These are phyloP conservation scores for Pangasianodon hypophthalmus DNA, from an alignment of 2,113 vertebrate genomes.

Conservation along the genomic window DNA sequence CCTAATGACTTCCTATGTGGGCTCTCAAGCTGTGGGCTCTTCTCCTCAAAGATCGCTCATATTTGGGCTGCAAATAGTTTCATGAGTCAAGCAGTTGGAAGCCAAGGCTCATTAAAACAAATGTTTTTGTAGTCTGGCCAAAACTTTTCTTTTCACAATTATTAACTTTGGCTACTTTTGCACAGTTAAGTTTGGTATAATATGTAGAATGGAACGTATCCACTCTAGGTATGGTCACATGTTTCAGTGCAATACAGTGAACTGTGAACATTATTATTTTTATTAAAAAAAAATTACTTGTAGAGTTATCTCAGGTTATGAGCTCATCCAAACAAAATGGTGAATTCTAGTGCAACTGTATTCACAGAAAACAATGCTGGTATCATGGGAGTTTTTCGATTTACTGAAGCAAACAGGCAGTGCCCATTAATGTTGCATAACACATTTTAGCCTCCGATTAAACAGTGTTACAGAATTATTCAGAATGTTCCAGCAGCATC, in stretches of 20 bases:
- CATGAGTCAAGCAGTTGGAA: constrained; percentile 36
- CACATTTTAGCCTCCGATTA: constrained; percentile 32
- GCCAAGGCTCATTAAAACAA: constrained; percentile 18
- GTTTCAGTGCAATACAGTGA: neutral
- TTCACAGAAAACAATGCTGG: neutral
- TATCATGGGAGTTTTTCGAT: neutral
- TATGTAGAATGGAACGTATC: neutral
- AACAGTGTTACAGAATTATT: constrained; percentile 34
- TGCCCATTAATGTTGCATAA: constrained; percentile 18
- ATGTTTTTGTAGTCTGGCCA: constrained; percentile 11
- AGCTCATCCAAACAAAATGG: neutral
- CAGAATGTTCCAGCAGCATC: constrained; percentile 20
- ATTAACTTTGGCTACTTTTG: neutral
- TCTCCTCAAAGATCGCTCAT: constrained; percentile 22
- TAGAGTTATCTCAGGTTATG: neutral
- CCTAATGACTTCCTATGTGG: constrained; percentile 50
- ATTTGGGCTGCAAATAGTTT: constrained; percentile 34
- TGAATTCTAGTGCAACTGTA: neutral
- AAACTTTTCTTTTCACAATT: neutral
- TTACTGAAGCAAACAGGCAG: constrained; percentile 24
- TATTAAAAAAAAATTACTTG: neutral
- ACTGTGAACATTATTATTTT: neutral
- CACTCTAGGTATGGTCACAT: neutral
- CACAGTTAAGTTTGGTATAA: neutral
- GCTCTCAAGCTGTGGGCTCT: constrained; percentile 9